Percentiles rank a stretch among this genome's conserved stretches.
Conservation (phyloP, 1,140 invertebrate species). For the Palaemon carinicauda region DNA sequence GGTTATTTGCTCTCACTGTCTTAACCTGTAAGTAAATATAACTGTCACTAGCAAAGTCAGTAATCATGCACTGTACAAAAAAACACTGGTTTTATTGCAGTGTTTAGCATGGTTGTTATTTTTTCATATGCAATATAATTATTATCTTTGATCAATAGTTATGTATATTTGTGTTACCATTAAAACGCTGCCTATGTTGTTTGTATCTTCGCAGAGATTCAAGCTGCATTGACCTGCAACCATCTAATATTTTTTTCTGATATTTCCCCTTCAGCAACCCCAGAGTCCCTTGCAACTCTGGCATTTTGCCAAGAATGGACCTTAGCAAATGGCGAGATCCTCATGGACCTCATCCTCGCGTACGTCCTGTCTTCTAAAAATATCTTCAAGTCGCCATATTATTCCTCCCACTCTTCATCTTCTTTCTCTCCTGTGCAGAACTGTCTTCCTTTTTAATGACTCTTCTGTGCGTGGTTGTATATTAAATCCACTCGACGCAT, state of each 20-base stretch:
- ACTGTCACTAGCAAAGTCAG: no score
- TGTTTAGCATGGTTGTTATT: no score
- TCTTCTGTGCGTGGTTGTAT: neutral
- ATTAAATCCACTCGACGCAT: neutral
- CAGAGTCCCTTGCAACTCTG: constrained; percentile 86
- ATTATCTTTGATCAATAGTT: no score
- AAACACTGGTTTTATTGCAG: no score
- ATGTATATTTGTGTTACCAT: no score
- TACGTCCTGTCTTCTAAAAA: constrained; percentile 48
- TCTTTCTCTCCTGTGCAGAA: neutral
- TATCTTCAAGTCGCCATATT: neutral
- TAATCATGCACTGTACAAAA: no score
- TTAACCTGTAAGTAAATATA: no score
- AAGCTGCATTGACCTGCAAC: neutral
- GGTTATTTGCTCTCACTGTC: no score
- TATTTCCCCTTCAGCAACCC: constrained; percentile 71
- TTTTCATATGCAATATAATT: no score
- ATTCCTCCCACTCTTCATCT: neutral
- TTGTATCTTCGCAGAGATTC: neutral
- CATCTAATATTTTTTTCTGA: neutral
- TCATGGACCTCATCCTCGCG: constrained; percentile 17
- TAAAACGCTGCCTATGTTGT: neutral
- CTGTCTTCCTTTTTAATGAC: neutral
- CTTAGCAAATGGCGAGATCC: constrained; percentile 78
- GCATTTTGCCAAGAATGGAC: constrained; percentile 84